Conservation (phyloP, 2,113 vertebrate genomes). For the Limanda limanda region DNA sequence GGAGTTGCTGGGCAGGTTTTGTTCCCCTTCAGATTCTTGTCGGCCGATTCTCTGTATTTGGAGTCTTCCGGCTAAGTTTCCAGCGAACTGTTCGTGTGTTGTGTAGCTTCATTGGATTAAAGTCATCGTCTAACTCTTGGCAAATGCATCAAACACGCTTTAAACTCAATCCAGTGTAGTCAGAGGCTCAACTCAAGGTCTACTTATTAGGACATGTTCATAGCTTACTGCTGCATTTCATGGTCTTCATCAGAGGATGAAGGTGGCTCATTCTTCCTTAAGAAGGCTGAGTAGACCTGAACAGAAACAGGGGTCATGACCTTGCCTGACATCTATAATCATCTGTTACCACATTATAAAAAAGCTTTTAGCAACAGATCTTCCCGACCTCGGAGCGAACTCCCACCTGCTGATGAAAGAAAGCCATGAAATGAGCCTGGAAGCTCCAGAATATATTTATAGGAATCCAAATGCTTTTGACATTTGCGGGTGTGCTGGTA, state of each 20-base stretch:
- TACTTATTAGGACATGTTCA: no score
- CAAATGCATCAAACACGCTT: neutral
- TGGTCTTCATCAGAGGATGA: neutral
- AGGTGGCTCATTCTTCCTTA: neutral
- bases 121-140: neutral
- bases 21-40: no score
- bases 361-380: neutral
- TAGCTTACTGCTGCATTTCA: neutral
- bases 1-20: no score
- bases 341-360: no score
- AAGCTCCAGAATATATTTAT: neutral
- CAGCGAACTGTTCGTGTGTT: no score
- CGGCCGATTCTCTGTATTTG: neutral
- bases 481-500: no score
- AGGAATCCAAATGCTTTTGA: no score
- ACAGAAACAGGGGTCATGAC: no score
- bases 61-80: no score
- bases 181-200: no score
- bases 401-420: neutral
- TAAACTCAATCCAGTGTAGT: neutral
- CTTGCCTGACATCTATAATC: no score
- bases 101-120: no score
- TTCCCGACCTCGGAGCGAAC: conserved; percentile 9
- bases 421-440: neutral
- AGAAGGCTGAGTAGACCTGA: neutral